phyloP scores from a whole-genome alignment of 2,888 invertebrate species.

The Himalopsyche tibetana region DNA sequence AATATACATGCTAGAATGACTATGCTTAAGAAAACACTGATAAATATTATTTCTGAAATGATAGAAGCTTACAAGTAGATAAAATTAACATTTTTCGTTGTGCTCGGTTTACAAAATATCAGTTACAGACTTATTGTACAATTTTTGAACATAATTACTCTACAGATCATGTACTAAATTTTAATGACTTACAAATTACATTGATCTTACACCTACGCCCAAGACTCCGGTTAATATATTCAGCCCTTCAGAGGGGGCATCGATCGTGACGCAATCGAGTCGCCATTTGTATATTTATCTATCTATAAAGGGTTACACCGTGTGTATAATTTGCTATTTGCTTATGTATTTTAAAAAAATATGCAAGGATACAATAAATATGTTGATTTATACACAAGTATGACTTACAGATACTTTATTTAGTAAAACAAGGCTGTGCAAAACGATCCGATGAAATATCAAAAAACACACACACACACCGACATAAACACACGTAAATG shows the following conservation, averaged over 20 bases:
- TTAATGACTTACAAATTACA: slow-evolving; percentile 47
- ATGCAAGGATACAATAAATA: slow-evolving; percentile 50
- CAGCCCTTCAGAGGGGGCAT: neutral
- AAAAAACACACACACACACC: slow-evolving; percentile 26
- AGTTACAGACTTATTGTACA: slow-evolving; percentile 53
- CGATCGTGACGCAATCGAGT: slow-evolving; percentile 36
- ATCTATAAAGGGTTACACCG: slow-evolving; percentile 56
- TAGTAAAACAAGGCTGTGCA: slow-evolving; percentile 58
- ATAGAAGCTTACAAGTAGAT: slow-evolving; percentile 48
- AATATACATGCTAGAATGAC: slow-evolving; percentile 43
- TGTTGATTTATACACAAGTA: slow-evolving; percentile 48
- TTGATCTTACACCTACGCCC: slow-evolving; percentile 47
- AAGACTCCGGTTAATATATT: slow-evolving; percentile 46
- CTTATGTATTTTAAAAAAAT: slow-evolving; percentile 48
- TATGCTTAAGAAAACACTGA: slow-evolving; percentile 48
- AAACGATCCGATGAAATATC: slow-evolving; percentile 45
- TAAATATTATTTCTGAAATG: slow-evolving; percentile 44
- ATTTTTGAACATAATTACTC: slow-evolving; percentile 46
- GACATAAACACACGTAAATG: neutral
- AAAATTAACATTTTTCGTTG: slow-evolving; percentile 53
- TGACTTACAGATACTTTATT: slow-evolving; percentile 39
- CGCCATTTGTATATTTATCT: slow-evolving; percentile 58
- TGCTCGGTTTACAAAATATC: slow-evolving; percentile 57
- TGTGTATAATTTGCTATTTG: slow-evolving; percentile 57
- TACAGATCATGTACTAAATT: slow-evolving; percentile 50